Conservation (phyloP, 2,888 invertebrate species). For the Carterocephalus palaemon region DNA sequence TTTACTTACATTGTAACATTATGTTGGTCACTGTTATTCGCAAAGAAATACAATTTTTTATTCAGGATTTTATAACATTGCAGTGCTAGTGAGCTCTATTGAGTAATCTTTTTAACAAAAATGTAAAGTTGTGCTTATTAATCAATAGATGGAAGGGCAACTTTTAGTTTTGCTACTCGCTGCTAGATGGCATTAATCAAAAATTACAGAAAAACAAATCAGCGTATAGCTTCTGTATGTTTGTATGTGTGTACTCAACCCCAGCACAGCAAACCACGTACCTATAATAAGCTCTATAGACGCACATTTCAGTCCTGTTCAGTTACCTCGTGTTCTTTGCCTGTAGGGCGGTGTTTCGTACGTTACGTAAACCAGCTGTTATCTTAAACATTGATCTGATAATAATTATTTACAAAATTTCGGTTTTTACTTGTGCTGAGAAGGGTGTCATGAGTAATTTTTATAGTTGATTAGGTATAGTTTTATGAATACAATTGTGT, state of each 20-base stretch:
- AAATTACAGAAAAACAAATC: conserved; percentile 3
- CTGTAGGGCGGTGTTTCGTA: conserved; percentile 66
- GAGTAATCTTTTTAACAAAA: neutral
- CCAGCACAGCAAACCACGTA: conserved; percentile 9
- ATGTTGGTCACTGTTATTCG: neutral
- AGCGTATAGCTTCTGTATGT: no score
- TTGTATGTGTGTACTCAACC: neutral
- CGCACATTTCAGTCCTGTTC: conserved; percentile 60
- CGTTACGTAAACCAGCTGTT: conserved; percentile 66
- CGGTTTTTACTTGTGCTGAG: neutral
- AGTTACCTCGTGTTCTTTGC: conserved; percentile 66
- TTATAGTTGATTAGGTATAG: neutral
- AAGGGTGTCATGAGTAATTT: neutral
- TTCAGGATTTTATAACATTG: neutral
- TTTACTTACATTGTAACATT: no score
- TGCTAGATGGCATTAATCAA: conserved; percentile 40
- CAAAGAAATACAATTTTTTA: neutral
- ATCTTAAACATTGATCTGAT: conserved; percentile 49
- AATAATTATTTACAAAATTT: neutral
- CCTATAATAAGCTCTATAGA: conserved; percentile 1
- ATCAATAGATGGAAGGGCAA: conserved; percentile 14
- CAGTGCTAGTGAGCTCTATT: conserved; percentile 1
- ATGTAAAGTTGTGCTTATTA: neutral
- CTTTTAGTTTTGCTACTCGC: conserved; percentile 42
- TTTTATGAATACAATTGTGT: neutral